Evolutionary conservation across 2,888 invertebrate genomes (phyloP), one percentile per base, ranked within the genome.

Genomic region (Deroplatys truncata): DNA sequence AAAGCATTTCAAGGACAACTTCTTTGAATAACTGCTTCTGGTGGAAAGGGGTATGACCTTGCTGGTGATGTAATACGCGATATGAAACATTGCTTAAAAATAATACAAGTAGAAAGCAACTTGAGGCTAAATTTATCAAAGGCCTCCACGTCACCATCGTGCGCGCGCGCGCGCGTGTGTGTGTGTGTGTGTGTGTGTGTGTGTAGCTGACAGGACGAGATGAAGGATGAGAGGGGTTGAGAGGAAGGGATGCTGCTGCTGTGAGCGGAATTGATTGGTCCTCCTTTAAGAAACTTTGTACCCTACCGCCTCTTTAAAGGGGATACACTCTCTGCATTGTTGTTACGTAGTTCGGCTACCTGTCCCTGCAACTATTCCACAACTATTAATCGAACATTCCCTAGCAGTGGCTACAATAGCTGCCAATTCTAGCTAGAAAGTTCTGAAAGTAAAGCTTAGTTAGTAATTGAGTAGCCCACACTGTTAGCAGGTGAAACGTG

Each of bases 121-220:
- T 72, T 72, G 56, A 72, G 56, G 56, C 56, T 72, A 72, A 72
- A 72, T 72, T 72, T 72, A 72, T 72, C 56, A 72, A 72, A 72
- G 56, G 56, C 56, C 25, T 72, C 0, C 4, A 72, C 56, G 56
- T 72, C 56, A 72, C 25, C 56, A 72, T 72, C 56, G 56, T 72
- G 56, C 16, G 56, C 56, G 56, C 20, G 56, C 56, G 56, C 56
- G 56, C 7, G 49, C 15, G 10, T 8, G 49, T 3, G 15, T 16
- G 56, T 15, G 20, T 16, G 15, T 15, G 15, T 2, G 20, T 4
- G 56, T 20, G 56, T 20, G 20, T 72, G 56, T 86, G 86, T 82
- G 86, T 82, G 82, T 29, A 29, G 86, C 82, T 82, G 86, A 86
- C 82, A 86, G 86, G 72, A 86, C 72, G 72, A 86, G 86, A 86